These are phyloP conservation scores for Azorinus chamasolen DNA, from an alignment of 2,888 invertebrate species.

Conservation along the genomic window DNA sequence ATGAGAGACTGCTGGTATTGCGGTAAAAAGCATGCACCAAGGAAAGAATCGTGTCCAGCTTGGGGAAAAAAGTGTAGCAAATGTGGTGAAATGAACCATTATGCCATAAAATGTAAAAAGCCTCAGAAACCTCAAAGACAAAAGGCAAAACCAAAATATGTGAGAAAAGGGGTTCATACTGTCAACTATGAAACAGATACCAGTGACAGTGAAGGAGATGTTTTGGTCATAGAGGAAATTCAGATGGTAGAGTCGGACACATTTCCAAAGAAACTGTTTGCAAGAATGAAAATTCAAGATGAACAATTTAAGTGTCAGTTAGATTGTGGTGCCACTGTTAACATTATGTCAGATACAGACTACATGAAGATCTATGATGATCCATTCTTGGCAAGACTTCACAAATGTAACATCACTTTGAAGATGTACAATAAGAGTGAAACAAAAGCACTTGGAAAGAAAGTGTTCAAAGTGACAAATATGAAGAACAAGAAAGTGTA, in stretches of 20 bases:
- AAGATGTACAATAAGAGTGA: conserved; percentile 48
- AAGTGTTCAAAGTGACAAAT: conserved; percentile 21
- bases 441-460: conserved; percentile 33
- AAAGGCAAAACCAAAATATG: too few species aligned
- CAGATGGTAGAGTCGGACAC: neutral
- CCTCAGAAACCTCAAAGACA: neutral
- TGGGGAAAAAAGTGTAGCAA: conserved; percentile 21
- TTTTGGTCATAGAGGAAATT: neutral
- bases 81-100: conserved; percentile 25
- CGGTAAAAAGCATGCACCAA: conserved; percentile 11
- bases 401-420: conserved; percentile 15
- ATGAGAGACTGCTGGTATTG: conserved; percentile 26
- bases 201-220: neutral
- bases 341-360: conserved; percentile 30
- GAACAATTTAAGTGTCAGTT: conserved; percentile 30
- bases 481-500: conserved; percentile 34
- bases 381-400: conserved; percentile 3
- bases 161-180: neutral
- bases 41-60: conserved; percentile 20
- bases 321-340: conserved; percentile 38
- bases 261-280: conserved; percentile 24
- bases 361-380: conserved; percentile 28
- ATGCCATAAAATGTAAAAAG: conserved; percentile 5
- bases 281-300: conserved; percentile 17
- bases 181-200: neutral